phyloP scores from a whole-genome alignment of 2,888 invertebrate species.

The Melikaiella ostensackeni region DNA sequence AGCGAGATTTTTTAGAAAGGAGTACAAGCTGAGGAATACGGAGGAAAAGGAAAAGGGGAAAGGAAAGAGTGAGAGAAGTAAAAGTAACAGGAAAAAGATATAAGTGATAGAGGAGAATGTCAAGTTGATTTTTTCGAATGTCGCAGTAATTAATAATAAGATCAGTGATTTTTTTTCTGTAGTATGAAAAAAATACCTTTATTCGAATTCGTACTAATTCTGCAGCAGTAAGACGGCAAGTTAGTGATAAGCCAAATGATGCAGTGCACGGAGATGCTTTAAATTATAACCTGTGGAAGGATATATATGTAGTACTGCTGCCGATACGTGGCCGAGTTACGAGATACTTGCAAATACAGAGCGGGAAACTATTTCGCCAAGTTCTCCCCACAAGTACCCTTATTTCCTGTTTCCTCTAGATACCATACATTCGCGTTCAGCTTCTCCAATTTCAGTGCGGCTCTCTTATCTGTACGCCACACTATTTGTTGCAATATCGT shows the following conservation, averaged over 20 bases:
- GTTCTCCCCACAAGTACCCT: conserved; percentile 40
- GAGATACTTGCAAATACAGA: conserved; percentile 51
- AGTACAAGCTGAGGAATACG: too few species aligned
- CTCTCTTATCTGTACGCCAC: conserved; percentile 16
- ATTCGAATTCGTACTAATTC: not conserved
- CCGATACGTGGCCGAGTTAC: conserved; percentile 50
- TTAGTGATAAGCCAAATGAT: not conserved
- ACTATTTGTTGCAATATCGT: conserved; percentile 35
- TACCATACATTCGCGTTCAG: not conserved
- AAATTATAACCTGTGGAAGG: not conserved
- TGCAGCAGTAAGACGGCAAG: not conserved
- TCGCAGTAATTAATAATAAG: too few species aligned
- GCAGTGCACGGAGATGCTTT: not conserved
- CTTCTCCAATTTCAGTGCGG: not conserved
- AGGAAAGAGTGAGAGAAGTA: too few species aligned
- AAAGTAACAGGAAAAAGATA: too few species aligned
- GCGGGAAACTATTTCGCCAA: conserved; percentile 35
- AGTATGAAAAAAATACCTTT: too few species aligned
- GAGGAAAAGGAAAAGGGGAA: too few species aligned
- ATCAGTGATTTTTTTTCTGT: too few species aligned
- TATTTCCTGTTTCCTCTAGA: not conserved
- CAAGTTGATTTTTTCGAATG: too few species aligned
- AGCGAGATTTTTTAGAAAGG: too few species aligned
- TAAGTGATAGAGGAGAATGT: too few species aligned
- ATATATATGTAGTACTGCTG: conserved; percentile 42